phyloP scores from a whole-genome alignment of 2,797 vertebrate genomes.

The Rhinatrema bivittatum region DNA sequence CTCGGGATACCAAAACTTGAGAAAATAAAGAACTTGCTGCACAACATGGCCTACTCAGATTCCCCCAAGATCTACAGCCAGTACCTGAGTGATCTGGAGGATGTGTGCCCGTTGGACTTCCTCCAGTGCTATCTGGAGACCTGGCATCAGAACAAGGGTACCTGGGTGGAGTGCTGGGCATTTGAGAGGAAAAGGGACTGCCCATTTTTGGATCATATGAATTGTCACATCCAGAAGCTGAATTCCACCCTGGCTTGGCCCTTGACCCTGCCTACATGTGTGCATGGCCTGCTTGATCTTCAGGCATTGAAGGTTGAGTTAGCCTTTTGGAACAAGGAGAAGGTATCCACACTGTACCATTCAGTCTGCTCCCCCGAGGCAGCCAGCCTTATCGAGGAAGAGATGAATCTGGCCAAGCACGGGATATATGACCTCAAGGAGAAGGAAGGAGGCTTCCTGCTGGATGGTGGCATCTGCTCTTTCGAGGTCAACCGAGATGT shows the following conservation, averaged over 20 bases:
- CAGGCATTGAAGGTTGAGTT: constrained; percentile 2
- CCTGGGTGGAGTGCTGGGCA: constrained; percentile 14
- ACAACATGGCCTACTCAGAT: constrained; percentile 6
- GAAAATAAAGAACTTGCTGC: constrained; percentile 1
- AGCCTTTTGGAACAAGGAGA: neutral
- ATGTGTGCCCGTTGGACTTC: constrained; percentile 1
- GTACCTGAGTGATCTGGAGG: constrained; percentile 6
- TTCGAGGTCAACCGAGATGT: constrained; percentile 6
- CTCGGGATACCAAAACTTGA: neutral
- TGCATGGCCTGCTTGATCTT: constrained; percentile 6
- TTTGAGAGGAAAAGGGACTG: constrained; percentile 4
- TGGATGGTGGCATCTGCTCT: neutral
- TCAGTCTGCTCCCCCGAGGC: neutral
- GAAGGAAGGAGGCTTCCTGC: neutral
- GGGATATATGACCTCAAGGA: neutral
- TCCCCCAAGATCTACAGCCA: constrained; percentile 7
- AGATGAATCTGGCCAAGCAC: constrained; percentile 1
- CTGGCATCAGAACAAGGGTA: constrained; percentile 17
- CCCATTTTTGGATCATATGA: constrained; percentile 10
- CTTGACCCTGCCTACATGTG: neutral
- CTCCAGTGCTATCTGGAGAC: constrained; percentile 9
- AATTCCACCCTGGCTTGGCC: neutral
- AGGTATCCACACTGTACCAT: neutral
- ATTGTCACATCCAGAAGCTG: constrained; percentile 4
- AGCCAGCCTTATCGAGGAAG: neutral